Base-by-base conservation (phyloP, 2,797 vertebrate genomes). In the Platalea minor region DNA sequence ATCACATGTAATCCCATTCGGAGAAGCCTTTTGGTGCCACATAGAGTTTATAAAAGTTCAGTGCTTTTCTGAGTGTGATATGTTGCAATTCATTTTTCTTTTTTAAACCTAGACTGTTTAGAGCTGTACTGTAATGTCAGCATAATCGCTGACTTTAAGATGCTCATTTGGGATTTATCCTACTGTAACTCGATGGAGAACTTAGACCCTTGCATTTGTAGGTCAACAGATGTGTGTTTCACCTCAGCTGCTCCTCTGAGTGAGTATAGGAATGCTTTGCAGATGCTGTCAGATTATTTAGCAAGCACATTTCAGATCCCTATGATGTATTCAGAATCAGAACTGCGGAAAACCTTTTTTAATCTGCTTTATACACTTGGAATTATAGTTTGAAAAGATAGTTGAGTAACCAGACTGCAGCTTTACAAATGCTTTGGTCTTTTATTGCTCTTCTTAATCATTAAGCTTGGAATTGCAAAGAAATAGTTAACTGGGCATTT, bases 161-260 rank as follows among this genome's bases (percentile, higher is more conserved):
- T 81, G n/a, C 28, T 94, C n/a, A 48, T 88, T 90, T 90, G 65
- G 67, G 85, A 90, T 95, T 95, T 95, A 86, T 90, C 28, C 3
- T 57, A 48, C 65, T 77, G 67, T 93, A 94, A 89, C 70, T 95
- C 2, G 3, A 84, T 20, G 17, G 26, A 85, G 51, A 95, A 90
- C n/a, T 67, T 74, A 72, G 54, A 75, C 48, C 37, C 18, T 87
- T 48, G 24, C 13, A 51, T 83, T 65, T 81, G 78, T 91, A 95
- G 79, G 92, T 93, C 93, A 95, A 45, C 90, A 96, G 94, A 94
- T 91, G 74, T 67, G 50, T 63, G 18, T 74, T 96, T 93, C 78
- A 93, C 80, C 74, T 91, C 77, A 87, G 63, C 51, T 90, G n/a
- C 46, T 95, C 63, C 51, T 87, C 60, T 84, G 63, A 74, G 31